Evolutionary conservation across 1,140 invertebrate species (phyloP).

Genomic region (Drosophila ananassae): DNA sequence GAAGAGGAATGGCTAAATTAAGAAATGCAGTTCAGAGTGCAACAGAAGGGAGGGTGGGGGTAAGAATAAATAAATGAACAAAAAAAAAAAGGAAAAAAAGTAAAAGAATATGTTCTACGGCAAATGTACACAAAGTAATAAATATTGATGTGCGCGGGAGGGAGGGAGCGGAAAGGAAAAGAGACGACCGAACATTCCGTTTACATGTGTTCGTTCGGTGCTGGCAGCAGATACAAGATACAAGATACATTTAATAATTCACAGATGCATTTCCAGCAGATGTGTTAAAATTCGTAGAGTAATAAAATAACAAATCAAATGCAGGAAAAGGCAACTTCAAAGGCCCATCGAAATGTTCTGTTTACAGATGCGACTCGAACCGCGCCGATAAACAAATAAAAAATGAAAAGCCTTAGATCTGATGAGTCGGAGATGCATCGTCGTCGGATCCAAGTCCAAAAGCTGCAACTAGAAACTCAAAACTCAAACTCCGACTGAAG

Average conservation of each 20-base stretch:
- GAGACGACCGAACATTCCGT: slow-evolving; percentile 59
- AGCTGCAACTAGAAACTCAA: neutral
- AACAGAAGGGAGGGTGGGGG: slow-evolving; percentile 5
- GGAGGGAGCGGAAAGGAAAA: slow-evolving; percentile 8
- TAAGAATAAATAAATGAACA: slow-evolving; percentile 71
- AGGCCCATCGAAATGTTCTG: slow-evolving; percentile 40
- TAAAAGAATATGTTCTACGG: slow-evolving; percentile 72
- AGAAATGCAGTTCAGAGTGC: slow-evolving; percentile 73
- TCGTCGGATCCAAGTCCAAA: neutral
- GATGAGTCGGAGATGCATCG: slow-evolving; percentile 6
- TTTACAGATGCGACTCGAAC: slow-evolving; percentile 76
- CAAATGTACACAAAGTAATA: slow-evolving; percentile 77
- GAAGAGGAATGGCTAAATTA: slow-evolving; percentile 71
- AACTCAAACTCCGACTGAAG: neutral
- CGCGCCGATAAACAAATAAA: slow-evolving; percentile 63
- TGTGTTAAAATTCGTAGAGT: slow-evolving; percentile 84
- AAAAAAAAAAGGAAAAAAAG: slow-evolving; percentile 46
- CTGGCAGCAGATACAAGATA: slow-evolving; percentile 9
- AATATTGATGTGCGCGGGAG: slow-evolving; percentile 77
- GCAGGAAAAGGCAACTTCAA: slow-evolving; percentile 57
- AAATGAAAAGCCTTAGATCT: slow-evolving; percentile 4
- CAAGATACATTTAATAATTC: slow-evolving; percentile 77
- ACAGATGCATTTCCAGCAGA: slow-evolving; percentile 83
- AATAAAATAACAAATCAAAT: slow-evolving; percentile 83
- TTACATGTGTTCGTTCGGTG: slow-evolving; percentile 67